Conservation (phyloP, 1,140 invertebrate genomes). For the Mesaphorura yosii region DNA sequence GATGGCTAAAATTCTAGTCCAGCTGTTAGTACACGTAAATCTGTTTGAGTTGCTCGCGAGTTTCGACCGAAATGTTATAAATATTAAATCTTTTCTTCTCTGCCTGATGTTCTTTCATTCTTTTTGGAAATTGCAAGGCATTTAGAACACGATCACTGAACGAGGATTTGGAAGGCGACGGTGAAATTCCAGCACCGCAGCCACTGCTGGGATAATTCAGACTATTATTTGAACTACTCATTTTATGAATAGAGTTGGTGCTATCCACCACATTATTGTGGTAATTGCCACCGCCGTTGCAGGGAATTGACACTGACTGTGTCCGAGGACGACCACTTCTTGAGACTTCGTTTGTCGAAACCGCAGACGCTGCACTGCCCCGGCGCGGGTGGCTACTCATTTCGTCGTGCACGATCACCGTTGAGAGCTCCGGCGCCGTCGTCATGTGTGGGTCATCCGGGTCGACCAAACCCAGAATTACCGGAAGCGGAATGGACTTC, state of each 20-base stretch:
- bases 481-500: no score
- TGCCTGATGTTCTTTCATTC: slow-evolving; percentile 16
- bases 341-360: not conserved
- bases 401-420: no score
- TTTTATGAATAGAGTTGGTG: not conserved
- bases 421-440: no score
- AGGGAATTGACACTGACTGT: not conserved
- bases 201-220: no score
- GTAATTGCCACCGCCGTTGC: not conserved
- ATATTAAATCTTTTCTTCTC: slow-evolving; percentile 39
- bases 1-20: no score
- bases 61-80: slow-evolving; percentile 69
- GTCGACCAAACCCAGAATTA: no score
- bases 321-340: not conserved
- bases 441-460: no score
- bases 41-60: slow-evolving; percentile 73
- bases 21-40: slow-evolving; percentile 79
- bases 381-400: not conserved
- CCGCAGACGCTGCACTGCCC: not conserved
- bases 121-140: slow-evolving; percentile 25
- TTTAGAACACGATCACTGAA: slow-evolving; percentile 6
- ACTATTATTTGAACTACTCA: no score
- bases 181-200: no score
- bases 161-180: no score
- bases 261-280: not conserved